Conservation (phyloP, 2,113 vertebrate species). For the Platichthys stellatus region DNA sequence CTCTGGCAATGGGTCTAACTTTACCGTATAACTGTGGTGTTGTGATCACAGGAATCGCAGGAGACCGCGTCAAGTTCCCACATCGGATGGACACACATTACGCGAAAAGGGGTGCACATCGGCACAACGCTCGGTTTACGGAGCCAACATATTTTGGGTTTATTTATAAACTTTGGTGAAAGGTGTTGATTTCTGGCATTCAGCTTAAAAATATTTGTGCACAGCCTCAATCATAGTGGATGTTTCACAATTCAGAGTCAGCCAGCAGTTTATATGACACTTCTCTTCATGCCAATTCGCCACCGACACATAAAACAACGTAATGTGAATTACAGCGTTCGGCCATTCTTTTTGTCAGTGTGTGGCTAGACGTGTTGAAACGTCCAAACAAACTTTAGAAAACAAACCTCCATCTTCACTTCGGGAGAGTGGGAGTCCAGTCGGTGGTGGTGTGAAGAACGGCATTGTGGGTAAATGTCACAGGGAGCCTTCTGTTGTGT, state of each 20-base stretch:
- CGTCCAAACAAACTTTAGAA: constrained; percentile 68
- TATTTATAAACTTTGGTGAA: background rate
- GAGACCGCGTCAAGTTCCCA: background rate
- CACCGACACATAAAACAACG: background rate
- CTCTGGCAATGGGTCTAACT: background rate
- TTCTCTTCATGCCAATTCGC: background rate
- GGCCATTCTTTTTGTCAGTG: constrained; percentile 60
- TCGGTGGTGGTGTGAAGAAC: constrained; percentile 81
- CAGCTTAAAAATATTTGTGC: background rate
- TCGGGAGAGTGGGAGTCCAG: constrained; percentile 79
- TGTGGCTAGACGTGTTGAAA: constrained; percentile 60
- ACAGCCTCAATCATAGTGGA: background rate
- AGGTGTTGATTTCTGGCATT: background rate
- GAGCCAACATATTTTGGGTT: background rate
- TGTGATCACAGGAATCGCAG: no score
- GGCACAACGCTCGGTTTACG: no score
- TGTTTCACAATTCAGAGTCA: background rate
- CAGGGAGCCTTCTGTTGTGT: constrained; percentile 77
- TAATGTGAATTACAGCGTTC: constrained; percentile 35
- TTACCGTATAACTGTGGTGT: background rate
- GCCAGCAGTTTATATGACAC: background rate
- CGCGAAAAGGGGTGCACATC: background rate
- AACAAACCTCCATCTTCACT: constrained; percentile 64
- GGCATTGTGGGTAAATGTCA: constrained; percentile 84
- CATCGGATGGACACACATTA: background rate